Conservation (phyloP, 1,140 invertebrate genomes). For the Listronotus oregonensis region DNA sequence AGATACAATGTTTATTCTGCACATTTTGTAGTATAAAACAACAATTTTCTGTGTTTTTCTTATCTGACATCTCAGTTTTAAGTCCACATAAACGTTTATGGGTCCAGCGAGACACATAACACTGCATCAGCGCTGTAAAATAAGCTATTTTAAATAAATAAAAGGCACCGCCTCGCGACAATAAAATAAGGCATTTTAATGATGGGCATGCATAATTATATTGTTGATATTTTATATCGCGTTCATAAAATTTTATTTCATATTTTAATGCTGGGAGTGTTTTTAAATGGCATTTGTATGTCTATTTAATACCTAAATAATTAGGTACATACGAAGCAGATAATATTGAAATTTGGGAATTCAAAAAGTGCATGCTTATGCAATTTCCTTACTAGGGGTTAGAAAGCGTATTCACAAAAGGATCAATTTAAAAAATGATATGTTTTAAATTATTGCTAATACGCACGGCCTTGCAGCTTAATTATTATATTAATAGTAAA, state of each 20-base stretch:
- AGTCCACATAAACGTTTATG: slow-evolving; percentile 13
- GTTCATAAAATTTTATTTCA: neutral
- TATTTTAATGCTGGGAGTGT: too few relatives aligned
- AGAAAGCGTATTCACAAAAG: too few relatives aligned
- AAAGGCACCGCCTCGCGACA: slow-evolving; percentile 8
- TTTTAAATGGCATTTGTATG: too few relatives aligned
- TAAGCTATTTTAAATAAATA: slow-evolving; percentile 12
- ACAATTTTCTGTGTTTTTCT: slow-evolving; percentile 6
- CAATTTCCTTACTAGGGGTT: too few relatives aligned
- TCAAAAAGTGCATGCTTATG: too few relatives aligned
- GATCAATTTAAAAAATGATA: too few relatives aligned
- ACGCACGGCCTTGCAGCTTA: too few relatives aligned
- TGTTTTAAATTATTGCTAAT: too few relatives aligned
- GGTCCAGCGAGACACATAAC: slow-evolving; percentile 11
- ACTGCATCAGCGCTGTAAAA: slow-evolving; percentile 11
- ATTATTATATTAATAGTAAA: too few relatives aligned
- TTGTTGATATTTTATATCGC: slow-evolving; percentile 4
- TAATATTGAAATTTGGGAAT: too few relatives aligned
- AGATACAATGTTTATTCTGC: slow-evolving; percentile 1
- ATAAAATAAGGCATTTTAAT: slow-evolving; percentile 14
- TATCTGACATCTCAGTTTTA: slow-evolving; percentile 16
- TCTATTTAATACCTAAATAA: too few relatives aligned
- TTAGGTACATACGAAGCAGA: too few relatives aligned
- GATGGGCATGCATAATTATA: slow-evolving; percentile 4
- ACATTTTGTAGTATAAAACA: slow-evolving; percentile 9